Base-by-base conservation (phyloP, 1,140 invertebrate genomes). In the Adoxophyes honmai region DNA sequence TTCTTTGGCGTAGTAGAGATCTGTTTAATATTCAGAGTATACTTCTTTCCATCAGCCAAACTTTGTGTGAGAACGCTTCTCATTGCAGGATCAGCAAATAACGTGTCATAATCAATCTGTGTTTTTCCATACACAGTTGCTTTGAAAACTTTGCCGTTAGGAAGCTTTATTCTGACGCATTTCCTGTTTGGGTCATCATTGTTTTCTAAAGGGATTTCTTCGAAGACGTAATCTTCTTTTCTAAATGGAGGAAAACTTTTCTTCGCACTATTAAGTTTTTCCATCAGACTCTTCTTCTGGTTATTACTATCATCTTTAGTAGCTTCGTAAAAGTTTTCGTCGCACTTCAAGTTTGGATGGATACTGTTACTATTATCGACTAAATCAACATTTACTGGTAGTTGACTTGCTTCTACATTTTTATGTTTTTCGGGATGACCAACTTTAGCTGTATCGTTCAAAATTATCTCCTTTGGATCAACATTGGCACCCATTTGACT, bases 21-120 rank as follows among this genome's bases (percentile, higher is more conserved):
- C 59, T 85, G 78, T 67, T 77, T 75, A 33, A 85, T 68, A 65
- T 82, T 85, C 34, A 85, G 60, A 18, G 74, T 78, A 54, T 76
- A 88, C 55, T 66, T 67, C 34, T 63, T 66, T 37, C 64, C 71
- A 34, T 63, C 62, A 10, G 57, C 68, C 10, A 70, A 34, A 52
- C 70, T 75, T 33, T 63, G 70, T 37, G 74, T 52, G 36, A 88
- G 38, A 8, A 75, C 48, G 0, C 59, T 44, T 72, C 70, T 74
- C 15, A 88, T 59, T 7, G 60, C 34, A 1, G 77, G 76, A 44
- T 82, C 62, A 16, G 68, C 42, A 58, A 86, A 78, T 42, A 88
- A 57, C 33, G 70, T 66, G 34, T 84, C 72, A 34, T 78, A 54
- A 39, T 75, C 58, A 3, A 75, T 48, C 59, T 73, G 57, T 18